A percentile compares a stretch with the other conserved stretches of the same genome.
Evolutionary conservation across 2,888 invertebrate genomes (phyloP).

Genomic region (Phyllotreta striolata): DNA sequence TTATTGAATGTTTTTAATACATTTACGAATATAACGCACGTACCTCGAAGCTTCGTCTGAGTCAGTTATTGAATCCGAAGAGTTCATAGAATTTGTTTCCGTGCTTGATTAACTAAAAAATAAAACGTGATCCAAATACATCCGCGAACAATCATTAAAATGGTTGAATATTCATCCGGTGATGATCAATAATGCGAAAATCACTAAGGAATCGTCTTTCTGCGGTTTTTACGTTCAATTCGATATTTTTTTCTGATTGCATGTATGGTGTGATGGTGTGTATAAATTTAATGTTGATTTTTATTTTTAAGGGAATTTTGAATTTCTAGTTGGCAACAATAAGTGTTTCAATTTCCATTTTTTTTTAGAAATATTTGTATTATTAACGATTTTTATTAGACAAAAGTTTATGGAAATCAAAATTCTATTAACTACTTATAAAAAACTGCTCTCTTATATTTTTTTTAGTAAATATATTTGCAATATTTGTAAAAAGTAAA

Average conservation of each 20-base stretch:
- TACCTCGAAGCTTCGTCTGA: constrained; percentile 66
- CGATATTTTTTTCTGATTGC: constrained; percentile 3
- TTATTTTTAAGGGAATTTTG: constrained; percentile 4
- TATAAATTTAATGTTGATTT: constrained; percentile 16
- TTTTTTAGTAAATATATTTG: too few species aligned
- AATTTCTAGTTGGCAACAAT: background rate
- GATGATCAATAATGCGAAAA: background rate
- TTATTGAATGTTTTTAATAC: constrained; percentile 2
- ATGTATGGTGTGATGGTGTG: constrained; percentile 7
- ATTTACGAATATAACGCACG: constrained; percentile 19
- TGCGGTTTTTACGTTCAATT: constrained; percentile 2
- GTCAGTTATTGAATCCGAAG: constrained; percentile 58
- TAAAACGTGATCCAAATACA: constrained; percentile 39
- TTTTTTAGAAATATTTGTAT: too few species aligned
- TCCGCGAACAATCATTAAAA: constrained; percentile 34
- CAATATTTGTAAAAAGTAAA: too few species aligned
- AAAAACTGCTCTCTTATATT: too few species aligned
- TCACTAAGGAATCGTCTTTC: constrained; percentile 21
- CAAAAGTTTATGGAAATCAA: too few species aligned
- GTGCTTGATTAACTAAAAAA: constrained; percentile 45
- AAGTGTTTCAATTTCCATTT: too few species aligned
- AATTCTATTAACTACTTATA: too few species aligned
- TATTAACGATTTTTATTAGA: too few species aligned
- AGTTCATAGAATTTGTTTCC: constrained; percentile 61
- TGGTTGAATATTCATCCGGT: constrained; percentile 29